phyloP scores from a whole-genome alignment of 2,797 vertebrate species.

The Vireo griseus region DNA sequence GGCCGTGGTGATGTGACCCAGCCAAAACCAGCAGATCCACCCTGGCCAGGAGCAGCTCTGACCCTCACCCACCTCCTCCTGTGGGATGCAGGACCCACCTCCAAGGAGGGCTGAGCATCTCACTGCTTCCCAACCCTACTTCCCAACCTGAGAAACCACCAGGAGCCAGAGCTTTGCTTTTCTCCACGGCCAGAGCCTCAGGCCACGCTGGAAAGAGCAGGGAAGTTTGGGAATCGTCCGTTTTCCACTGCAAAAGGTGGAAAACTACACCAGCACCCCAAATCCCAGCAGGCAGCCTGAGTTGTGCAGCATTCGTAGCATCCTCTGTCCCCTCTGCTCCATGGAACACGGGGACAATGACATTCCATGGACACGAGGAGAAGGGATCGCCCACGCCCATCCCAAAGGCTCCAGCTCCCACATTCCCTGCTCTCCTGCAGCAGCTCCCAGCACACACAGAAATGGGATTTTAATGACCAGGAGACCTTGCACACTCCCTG shows the following conservation, averaged over 20 bases:
- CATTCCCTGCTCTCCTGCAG: background rate
- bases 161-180: background rate
- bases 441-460: background rate
- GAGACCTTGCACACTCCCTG: background rate
- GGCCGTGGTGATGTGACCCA: background rate
- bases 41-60: background rate
- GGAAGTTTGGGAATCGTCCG: background rate
- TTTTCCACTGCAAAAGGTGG: background rate
- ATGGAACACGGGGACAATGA: background rate
- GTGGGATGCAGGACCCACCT: background rate
- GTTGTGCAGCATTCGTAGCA: background rate
- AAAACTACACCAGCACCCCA: accelerated
- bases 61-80: background rate
- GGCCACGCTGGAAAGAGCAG: background rate
- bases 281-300: background rate
- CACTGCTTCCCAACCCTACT: background rate
- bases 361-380: background rate
- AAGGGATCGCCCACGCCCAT: background rate
- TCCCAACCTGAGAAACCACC: background rate
- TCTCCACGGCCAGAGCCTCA: background rate
- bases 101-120: background rate
- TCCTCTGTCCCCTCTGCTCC: background rate
- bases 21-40: background rate
- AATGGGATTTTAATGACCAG: background rate
- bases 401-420: background rate